A percentile compares a stretch with the other conserved stretches of the same genome.
Conservation (phyloP, 2,113 vertebrate species). For the Hypanus sabinus region DNA sequence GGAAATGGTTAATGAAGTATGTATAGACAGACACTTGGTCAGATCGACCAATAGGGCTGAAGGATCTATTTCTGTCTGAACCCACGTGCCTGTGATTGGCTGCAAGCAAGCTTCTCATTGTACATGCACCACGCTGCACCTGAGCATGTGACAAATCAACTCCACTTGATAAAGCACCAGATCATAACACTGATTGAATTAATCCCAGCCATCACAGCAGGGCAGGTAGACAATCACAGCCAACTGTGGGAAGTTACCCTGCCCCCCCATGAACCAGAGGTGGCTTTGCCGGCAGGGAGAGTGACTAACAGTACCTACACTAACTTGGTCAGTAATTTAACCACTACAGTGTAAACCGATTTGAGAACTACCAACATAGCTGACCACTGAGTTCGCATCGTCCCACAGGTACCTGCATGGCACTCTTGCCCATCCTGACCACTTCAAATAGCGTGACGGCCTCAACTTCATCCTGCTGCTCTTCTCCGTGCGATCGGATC, state of each 20-base stretch:
- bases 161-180: not conserved
- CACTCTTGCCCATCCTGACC: slow-evolving; percentile 72
- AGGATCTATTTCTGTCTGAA: too few species aligned
- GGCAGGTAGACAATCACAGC: not conserved
- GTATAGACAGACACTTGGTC: too few species aligned
- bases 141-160: too few species aligned
- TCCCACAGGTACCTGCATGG: slow-evolving; percentile 68
- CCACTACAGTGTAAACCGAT: too few species aligned
- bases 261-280: not conserved
- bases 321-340: too few species aligned
- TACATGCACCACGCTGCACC: too few species aligned
- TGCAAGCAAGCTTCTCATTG: too few species aligned
- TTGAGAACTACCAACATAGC: not conserved
- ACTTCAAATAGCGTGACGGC: slow-evolving; percentile 82
- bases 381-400: not conserved
- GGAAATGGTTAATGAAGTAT: too few species aligned
- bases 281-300: too few species aligned
- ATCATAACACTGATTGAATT: not conserved
- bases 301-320: too few species aligned
- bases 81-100: too few species aligned
- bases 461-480: slow-evolving; percentile 57
- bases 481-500: slow-evolving; percentile 45
- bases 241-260: not conserved
- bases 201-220: not conserved
- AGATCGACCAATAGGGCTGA: too few species aligned